Percentiles rank a stretch among this genome's conserved stretches.
phyloP scores from a whole-genome alignment of 2,888 invertebrate species.

The Caenorhabditis parvicauda region DNA sequence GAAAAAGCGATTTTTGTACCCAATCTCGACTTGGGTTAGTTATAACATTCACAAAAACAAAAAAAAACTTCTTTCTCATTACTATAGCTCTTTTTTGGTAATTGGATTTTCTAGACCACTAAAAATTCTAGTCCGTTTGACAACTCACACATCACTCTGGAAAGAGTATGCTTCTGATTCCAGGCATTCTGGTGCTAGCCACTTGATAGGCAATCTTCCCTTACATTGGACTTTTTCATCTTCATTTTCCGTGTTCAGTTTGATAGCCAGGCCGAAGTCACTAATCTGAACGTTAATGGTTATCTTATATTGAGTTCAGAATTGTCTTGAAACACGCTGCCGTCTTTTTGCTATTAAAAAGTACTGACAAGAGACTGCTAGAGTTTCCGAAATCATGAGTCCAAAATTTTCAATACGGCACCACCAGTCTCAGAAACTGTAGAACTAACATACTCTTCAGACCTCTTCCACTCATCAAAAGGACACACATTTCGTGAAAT shows the following conservation, averaged over 20 bases:
- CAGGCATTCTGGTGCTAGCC: slow-evolving; percentile 54
- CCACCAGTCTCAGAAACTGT: no score
- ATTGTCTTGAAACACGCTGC: no score
- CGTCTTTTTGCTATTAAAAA: no score
- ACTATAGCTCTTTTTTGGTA: neutral
- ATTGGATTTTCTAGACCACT: no score
- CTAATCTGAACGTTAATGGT: slow-evolving; percentile 37
- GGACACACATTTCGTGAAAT: no score
- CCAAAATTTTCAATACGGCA: no score
- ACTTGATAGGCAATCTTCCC: slow-evolving; percentile 54
- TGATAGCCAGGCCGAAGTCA: slow-evolving; percentile 55
- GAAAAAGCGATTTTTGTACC: neutral
- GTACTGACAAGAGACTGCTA: no score
- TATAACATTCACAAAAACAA: no score
- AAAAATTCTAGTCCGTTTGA: neutral
- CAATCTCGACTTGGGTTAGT: no score
- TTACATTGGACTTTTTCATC: no score
- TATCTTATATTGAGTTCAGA: neutral
- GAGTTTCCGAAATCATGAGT: no score
- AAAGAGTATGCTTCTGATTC: slow-evolving; percentile 46
- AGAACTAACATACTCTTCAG: neutral
- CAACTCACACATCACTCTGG: slow-evolving; percentile 54
- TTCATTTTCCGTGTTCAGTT: slow-evolving; percentile 12
- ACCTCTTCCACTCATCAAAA: neutral
- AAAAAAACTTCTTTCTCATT: neutral